Percentiles rank a stretch among this genome's conserved stretches.
phyloP scores from a whole-genome alignment of 1,140 invertebrate genomes.

The Diabrotica virgifera region DNA sequence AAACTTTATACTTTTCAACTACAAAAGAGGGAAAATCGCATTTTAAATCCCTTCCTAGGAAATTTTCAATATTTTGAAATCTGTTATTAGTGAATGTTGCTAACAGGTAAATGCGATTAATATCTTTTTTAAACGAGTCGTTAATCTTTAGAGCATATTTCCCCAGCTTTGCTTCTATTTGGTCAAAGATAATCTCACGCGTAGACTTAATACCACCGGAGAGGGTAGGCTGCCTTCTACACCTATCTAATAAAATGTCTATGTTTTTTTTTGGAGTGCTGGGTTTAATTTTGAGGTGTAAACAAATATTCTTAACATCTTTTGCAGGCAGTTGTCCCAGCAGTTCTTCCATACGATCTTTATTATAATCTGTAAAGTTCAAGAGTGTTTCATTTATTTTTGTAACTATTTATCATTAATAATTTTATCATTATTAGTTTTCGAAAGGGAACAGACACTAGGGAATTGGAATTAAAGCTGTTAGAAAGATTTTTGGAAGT shows the following conservation, averaged over 20 bases:
- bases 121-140: slow-evolving; percentile 11
- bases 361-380: not conserved
- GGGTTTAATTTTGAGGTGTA: slow-evolving; percentile 4
- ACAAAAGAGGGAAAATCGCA: slow-evolving; percentile 19
- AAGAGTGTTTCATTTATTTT: no score
- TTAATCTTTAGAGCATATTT: slow-evolving; percentile 9
- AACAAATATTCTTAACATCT: not conserved
- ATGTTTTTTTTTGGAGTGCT: slow-evolving; percentile 16
- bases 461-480: no score
- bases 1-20: slow-evolving; percentile 18
- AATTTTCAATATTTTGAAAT: slow-evolving; percentile 22
- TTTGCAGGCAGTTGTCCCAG: not conserved
- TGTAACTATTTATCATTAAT: no score
- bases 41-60: slow-evolving; percentile 8
- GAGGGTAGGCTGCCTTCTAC: slow-evolving; percentile 8
- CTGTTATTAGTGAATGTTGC: slow-evolving; percentile 24
- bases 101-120: slow-evolving; percentile 23
- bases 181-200: slow-evolving; percentile 8
- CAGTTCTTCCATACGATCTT: not conserved
- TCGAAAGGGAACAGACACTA: no score
- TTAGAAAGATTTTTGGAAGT: no score
- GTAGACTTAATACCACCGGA: not conserved
- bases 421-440: no score
- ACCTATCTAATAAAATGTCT: not conserved
- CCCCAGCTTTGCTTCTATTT: slow-evolving; percentile 20